These are phyloP conservation scores for Psilopogon haemacephalus DNA, from an alignment of 2,113 vertebrate species.

Conservation along the genomic window DNA sequence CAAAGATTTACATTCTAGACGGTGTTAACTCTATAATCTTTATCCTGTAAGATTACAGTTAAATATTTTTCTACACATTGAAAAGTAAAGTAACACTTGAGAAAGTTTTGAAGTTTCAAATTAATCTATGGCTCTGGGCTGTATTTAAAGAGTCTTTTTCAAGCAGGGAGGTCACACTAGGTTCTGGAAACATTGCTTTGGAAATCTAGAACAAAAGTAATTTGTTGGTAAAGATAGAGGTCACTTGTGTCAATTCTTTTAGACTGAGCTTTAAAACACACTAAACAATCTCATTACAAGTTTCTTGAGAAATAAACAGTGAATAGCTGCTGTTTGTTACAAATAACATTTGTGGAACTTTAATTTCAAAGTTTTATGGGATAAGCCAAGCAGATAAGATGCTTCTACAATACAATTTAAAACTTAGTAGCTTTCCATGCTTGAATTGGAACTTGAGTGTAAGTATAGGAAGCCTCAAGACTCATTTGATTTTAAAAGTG, in stretches of 20 bases:
- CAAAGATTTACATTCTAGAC: constrained; percentile 12
- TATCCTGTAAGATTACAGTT: neutral
- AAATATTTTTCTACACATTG: constrained; percentile 2
- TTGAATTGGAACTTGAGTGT: neutral
- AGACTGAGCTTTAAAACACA: too few relatives aligned
- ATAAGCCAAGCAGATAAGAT: neutral
- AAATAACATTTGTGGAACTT: neutral
- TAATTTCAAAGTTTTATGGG: neutral
- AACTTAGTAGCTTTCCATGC: neutral
- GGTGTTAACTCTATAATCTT: neutral
- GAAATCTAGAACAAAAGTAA: neutral
- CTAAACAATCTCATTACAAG: neutral
- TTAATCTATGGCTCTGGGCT: neutral
- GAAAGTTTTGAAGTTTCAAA: neutral
- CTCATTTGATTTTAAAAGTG: neutral
- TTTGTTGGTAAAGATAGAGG: neutral
- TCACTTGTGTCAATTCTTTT: too few relatives aligned
- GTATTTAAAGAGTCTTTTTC: neutral
- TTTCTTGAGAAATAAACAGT: neutral
- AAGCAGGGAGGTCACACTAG: neutral
- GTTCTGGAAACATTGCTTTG: neutral
- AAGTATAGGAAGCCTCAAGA: neutral
- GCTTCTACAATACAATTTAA: neutral
- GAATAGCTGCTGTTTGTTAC: neutral
- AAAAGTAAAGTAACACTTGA: neutral